phyloP scores from a whole-genome alignment of 1,140 invertebrate species.

The Brachionus rubens region DNA sequence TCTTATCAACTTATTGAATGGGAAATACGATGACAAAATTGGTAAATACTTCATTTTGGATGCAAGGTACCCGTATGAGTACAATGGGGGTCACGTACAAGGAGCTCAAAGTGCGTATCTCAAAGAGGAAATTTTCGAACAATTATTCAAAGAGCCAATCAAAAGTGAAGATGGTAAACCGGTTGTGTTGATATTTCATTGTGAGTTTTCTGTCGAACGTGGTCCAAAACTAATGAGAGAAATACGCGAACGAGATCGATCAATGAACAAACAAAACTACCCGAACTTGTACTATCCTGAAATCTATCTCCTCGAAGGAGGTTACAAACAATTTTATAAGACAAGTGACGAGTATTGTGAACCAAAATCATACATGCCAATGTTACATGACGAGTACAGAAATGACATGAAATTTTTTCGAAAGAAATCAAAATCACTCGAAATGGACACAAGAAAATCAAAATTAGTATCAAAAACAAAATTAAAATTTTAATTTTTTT shows the following conservation, averaged over 20 bases:
- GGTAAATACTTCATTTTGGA: slow-evolving; percentile 57
- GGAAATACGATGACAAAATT: not conserved
- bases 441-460: not conserved
- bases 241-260: slow-evolving; percentile 76
- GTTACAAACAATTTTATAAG: slow-evolving; percentile 84
- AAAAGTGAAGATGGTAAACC: slow-evolving; percentile 60
- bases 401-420: slow-evolving; percentile 37
- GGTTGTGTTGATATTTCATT: slow-evolving; percentile 88
- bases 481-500: not conserved
- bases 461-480: not conserved
- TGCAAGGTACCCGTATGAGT: slow-evolving; percentile 91
- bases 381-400: slow-evolving; percentile 27
- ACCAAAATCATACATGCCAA: slow-evolving; percentile 19
- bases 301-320: slow-evolving; percentile 86
- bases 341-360: slow-evolving; percentile 49
- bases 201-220: slow-evolving; percentile 92
- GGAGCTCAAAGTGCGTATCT: slow-evolving; percentile 78
- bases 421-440: slow-evolving; percentile 18
- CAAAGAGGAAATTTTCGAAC: slow-evolving; percentile 69
- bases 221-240: slow-evolving; percentile 71
- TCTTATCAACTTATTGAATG: not conserved
- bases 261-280: slow-evolving; percentile 76
- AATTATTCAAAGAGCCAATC: slow-evolving; percentile 59
- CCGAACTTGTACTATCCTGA: slow-evolving; percentile 86
- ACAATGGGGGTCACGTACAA: slow-evolving; percentile 83